Evolutionary conservation across 2,888 invertebrate species (phyloP).

Genomic region (Polyommatus icarus): DNA sequence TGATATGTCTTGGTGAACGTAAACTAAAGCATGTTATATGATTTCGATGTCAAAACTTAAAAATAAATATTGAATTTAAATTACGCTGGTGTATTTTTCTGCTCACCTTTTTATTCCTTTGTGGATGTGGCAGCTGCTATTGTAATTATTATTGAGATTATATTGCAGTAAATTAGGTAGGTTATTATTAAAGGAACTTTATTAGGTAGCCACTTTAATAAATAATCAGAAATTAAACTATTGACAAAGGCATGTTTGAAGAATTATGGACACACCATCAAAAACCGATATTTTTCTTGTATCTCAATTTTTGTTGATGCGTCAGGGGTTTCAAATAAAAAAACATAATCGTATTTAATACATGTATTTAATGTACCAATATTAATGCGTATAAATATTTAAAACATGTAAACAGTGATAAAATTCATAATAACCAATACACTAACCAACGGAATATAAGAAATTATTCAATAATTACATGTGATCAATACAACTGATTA

Average conservation of each 20-base stretch:
- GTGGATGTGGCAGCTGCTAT: not conserved
- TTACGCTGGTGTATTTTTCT: not conserved
- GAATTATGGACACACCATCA: no score
- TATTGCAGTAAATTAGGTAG: no score
- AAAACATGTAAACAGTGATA: constrained; percentile 81
- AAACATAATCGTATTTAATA: constrained; percentile 67
- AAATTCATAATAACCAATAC: constrained; percentile 79
- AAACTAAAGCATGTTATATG: not conserved
- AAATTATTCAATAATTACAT: constrained; percentile 61
- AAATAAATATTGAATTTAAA: constrained; percentile 25
- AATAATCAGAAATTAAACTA: no score
- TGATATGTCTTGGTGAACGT: constrained; percentile 5
- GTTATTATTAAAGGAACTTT: no score
- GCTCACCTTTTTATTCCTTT: no score
- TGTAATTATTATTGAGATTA: no score
- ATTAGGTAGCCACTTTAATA: no score
- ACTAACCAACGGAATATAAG: constrained; percentile 68
- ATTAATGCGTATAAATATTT: constrained; percentile 81
- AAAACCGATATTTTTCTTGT: not conserved
- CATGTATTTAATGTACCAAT: constrained; percentile 80
- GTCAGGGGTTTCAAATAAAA: constrained; percentile 47
- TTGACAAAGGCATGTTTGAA: no score
- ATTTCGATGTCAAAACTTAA: constrained; percentile 23
- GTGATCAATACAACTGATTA: constrained; percentile 38
- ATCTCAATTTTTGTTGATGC: not conserved